A percentile compares a stretch with the other conserved stretches of the same genome.
phyloP scores from a whole-genome alignment of 2,888 invertebrate species.

The Busseola fusca region DNA sequence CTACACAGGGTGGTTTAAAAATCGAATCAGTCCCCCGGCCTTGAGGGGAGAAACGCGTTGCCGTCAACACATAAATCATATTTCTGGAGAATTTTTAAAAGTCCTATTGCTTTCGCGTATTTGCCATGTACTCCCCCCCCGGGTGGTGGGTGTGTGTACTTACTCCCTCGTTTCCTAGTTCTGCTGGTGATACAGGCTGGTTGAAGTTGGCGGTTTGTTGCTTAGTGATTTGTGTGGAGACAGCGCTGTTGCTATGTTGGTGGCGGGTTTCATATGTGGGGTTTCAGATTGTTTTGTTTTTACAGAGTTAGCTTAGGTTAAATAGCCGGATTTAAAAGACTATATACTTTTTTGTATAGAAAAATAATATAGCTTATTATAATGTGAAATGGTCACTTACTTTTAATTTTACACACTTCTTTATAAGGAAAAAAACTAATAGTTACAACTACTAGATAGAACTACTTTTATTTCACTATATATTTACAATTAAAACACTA shows the following conservation, averaged over 20 bases:
- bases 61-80: conserved; percentile 90
- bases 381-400: not conserved
- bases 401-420: not conserved
- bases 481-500: not conserved
- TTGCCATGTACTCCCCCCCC: conserved; percentile 88
- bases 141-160: conserved; percentile 85
- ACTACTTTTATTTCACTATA: accelerated
- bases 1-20: conserved; percentile 86
- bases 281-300: not conserved
- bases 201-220: conserved; percentile 56
- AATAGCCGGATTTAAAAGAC: not conserved
- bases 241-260: conserved; percentile 39
- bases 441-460: not conserved
- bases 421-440: too few relatives aligned
- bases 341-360: not conserved
- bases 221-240: conserved; percentile 61
- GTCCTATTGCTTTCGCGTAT: conserved; percentile 90
- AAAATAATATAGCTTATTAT: accelerated
- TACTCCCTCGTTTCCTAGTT: conserved; percentile 89
- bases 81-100: conserved; percentile 90
- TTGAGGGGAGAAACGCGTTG: conserved; percentile 84
- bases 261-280: not conserved
- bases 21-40: conserved; percentile 88
- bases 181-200: conserved; percentile 77
- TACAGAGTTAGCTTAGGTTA: not conserved